Conservation (phyloP, 64 coral and sea anemone genomes). For the Actinia equina region DNA sequence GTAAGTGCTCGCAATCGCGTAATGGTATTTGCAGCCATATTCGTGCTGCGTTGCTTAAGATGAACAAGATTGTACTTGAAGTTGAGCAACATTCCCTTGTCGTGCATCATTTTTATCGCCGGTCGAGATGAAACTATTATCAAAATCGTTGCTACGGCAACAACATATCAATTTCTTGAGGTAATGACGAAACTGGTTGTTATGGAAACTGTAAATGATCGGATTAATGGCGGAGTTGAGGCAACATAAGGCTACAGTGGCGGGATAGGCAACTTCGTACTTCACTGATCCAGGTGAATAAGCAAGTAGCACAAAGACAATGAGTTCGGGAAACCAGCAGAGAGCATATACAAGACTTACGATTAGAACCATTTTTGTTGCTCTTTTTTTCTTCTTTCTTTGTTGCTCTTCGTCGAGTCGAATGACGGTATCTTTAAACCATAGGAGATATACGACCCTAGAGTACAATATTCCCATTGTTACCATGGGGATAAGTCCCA, state of each 20-base stretch:
- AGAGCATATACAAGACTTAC: constrained; percentile 32
- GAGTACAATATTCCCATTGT: constrained; percentile 28
- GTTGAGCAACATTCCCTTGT: too few relatives aligned
- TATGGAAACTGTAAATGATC: constrained; percentile 55
- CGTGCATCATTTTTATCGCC: neutral
- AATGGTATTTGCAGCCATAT: too few relatives aligned
- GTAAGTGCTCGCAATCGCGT: too few relatives aligned
- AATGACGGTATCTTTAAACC: constrained; percentile 4
- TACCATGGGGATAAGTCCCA: constrained; percentile 23
- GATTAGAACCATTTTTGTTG: constrained; percentile 53
- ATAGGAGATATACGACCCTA: constrained; percentile 21
- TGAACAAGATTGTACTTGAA: too few relatives aligned
- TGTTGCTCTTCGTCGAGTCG: constrained; percentile 17
- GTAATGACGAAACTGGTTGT: constrained; percentile 17
- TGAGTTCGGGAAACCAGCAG: constrained; percentile 33
- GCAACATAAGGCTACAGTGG: constrained; percentile 29
- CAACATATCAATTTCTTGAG: neutral
- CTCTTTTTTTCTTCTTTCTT: constrained; percentile 31
- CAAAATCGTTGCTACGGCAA: neutral
- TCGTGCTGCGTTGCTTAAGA: too few relatives aligned
- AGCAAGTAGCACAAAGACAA: constrained; percentile 11
- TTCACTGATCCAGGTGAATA: constrained; percentile 2
- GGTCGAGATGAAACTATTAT: neutral
- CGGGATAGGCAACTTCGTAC: constrained; percentile 35
- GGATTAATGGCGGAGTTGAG: constrained; percentile 52